Conservation (phyloP, 2,113 vertebrate species). For the Centropus bengalensis region DNA sequence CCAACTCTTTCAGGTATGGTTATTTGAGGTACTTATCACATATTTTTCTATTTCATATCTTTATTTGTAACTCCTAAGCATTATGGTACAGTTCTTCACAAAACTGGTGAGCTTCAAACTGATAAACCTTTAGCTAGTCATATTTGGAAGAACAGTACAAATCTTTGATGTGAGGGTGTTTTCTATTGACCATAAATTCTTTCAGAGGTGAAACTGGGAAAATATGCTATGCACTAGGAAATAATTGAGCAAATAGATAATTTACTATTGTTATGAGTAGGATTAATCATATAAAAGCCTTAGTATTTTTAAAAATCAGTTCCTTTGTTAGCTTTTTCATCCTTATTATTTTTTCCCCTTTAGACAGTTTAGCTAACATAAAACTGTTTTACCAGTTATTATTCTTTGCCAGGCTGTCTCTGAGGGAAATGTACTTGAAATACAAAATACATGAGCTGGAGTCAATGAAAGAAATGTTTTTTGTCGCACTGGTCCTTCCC, state of each 20-base stretch:
- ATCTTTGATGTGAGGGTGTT: neutral
- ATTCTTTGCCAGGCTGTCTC: neutral
- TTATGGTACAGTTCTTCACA: neutral
- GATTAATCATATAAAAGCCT: neutral
- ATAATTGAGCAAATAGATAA: neutral
- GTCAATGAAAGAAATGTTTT: neutral
- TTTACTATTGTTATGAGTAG: neutral
- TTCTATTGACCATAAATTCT: neutral
- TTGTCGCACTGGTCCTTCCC: neutral
- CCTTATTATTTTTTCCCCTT: neutral
- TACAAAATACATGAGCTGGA: neutral
- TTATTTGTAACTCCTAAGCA: neutral
- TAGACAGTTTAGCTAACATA: slow-evolving; percentile 1
- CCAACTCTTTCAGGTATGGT: neutral
- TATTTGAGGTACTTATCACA: neutral
- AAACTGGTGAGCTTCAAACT: neutral
- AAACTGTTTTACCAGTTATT: neutral
- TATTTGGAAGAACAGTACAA: neutral
- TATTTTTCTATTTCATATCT: neutral
- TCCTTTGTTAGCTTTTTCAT: neutral
- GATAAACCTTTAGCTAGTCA: neutral
- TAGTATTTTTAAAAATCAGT: neutral
- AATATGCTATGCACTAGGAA: neutral
- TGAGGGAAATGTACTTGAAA: slow-evolving; percentile 32
- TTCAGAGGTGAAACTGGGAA: neutral